Percentiles rank a stretch among this genome's conserved stretches.
Evolutionary conservation across 64 coral and sea anemone genomes (phyloP).

Genomic region (Montipora sp.): DNA sequence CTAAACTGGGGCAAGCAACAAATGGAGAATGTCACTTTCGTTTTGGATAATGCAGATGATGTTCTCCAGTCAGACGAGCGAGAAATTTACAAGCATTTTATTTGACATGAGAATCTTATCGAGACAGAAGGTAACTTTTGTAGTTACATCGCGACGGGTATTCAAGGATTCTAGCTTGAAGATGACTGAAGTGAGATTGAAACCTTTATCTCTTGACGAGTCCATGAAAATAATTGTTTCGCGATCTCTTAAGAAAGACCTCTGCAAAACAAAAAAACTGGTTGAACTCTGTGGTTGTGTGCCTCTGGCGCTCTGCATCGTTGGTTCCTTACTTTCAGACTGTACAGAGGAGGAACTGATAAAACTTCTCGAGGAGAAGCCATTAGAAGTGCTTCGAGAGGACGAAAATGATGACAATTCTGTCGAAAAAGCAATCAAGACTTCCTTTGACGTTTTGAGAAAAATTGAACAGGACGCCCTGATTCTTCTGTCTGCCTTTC

Average conservation of each 20-base stretch:
- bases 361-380: background rate
- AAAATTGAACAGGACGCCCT: background rate
- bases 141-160: too few relatives aligned
- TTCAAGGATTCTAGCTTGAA: too few relatives aligned
- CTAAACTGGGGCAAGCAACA: slow-evolving; percentile 24
- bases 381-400: slow-evolving; percentile 28
- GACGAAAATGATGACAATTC: slow-evolving; percentile 4
- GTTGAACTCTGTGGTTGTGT: slow-evolving; percentile 48
- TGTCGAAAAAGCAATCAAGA: slow-evolving; percentile 51
- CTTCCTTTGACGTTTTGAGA: slow-evolving; percentile 24
- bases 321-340: slow-evolving; percentile 12
- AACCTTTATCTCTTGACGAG: background rate
- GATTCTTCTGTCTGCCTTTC: slow-evolving; percentile 6
- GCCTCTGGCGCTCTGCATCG: slow-evolving; percentile 24
- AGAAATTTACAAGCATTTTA: too few relatives aligned
- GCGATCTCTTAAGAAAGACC: background rate
- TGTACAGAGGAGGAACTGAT: slow-evolving; percentile 13
- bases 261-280: background rate
- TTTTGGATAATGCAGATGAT: slow-evolving; percentile 2
- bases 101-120: too few relatives aligned
- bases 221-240: too few relatives aligned
- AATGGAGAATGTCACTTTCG: background rate
- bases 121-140: too few relatives aligned
- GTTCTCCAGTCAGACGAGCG: too few relatives aligned
- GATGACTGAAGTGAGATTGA: too few relatives aligned